phyloP scores from a whole-genome alignment of 37 sponge, comb jelly and placozoan species.

The Axinella damicornis region DNA sequence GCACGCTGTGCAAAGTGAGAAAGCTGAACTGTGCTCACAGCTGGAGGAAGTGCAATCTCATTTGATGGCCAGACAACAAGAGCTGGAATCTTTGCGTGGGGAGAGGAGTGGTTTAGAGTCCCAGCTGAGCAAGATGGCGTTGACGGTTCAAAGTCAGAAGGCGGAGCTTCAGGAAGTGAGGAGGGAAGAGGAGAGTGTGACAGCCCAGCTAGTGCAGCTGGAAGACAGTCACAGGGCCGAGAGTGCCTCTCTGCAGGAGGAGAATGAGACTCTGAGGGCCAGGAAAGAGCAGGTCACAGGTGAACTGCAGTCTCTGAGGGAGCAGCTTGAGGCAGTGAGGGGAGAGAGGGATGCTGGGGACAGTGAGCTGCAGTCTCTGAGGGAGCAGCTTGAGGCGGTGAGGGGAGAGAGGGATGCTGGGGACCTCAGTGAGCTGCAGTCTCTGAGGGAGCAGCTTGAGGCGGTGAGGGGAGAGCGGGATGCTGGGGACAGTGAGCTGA shows the following conservation, averaged over 20 bases:
- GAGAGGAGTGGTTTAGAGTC: no score
- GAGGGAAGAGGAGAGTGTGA: slow-evolving; percentile 4
- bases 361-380: no score
- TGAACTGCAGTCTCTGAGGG: neutral
- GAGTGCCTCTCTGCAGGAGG: neutral
- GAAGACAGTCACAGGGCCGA: neutral
- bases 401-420: slow-evolving; percentile 6
- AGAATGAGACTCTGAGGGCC: neutral
- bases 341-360: no score
- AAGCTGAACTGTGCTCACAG: neutral
- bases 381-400: neutral
- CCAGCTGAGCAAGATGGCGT: neutral
- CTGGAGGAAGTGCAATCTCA: neutral
- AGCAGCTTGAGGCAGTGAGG: neutral
- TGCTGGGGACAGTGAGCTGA: no score
- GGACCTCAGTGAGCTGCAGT: neutral
- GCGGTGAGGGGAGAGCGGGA: neutral
- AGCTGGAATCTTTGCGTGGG: no score
- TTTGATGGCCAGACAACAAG: no score
- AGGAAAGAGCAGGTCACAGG: neutral
- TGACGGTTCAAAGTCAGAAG: slow-evolving; percentile 2
- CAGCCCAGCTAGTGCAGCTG: neutral
- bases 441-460: neutral
- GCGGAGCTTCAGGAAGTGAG: slow-evolving; percentile 31
- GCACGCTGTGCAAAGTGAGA: slow-evolving; percentile 1